Base-by-base conservation (phyloP, 2,113 vertebrate species). In the Thryonomys swinderianus region DNA sequence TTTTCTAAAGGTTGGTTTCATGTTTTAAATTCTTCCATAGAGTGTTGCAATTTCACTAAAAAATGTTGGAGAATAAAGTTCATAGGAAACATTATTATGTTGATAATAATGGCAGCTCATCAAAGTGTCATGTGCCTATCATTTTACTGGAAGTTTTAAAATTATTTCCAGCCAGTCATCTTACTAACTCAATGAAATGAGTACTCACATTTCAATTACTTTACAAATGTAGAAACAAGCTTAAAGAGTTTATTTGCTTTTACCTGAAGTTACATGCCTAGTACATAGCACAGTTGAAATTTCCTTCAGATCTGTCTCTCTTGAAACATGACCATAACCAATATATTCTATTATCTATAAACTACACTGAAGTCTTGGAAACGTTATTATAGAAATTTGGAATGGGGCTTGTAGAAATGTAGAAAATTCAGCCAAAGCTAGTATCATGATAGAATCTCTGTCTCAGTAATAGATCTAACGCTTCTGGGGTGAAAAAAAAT, bases 141-240 rank as follows among this genome's bases (percentile, higher is more conserved):
- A 21, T 57, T 95, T 82, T 84, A 42, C 25, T 59, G 42, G 32
- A 89, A 83, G 14, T 25, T 73, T 89, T 71, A 32, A 76, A 74
- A 81, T 62, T 62, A 51, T 53, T 90, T 86, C 73, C 27, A 53
- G 7, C 27, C 32, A 37, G 57, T 69, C 69, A 51, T 32, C 55
- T 30, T 53, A 67, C 30, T 76, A 73, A 62, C 48, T 71, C 55
- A 94, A 7, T 57, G 30, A 88, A 78, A 81, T 78, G 57, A 90
- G 51, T 40, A 37, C 3, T 61, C 84, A 23, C 40, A 13, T 82
- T 71, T 64, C 69, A 32, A 32, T 85, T 66, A 92, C 82, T 85
- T 92, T 57, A 64, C 18, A 96, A 74, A 62, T 74, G 30, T 64
- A 59, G 42, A 88, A 93, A 86, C 23, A 71, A 66, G 20, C 34